phyloP scores from a whole-genome alignment of 2,113 vertebrate genomes.

The Corvus hawaiiensis region DNA sequence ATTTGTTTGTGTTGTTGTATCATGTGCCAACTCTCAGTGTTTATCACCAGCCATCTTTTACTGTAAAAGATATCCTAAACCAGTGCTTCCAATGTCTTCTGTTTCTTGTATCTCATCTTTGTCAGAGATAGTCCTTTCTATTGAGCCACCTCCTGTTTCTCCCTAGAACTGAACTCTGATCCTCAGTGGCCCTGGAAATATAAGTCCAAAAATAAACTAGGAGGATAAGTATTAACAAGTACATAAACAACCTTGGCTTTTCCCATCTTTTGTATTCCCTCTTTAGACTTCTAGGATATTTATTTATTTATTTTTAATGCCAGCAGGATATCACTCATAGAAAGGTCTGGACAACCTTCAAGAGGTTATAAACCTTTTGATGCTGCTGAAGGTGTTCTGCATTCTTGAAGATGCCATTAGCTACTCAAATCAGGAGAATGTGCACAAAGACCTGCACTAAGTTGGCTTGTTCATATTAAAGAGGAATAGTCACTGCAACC shows the following conservation, averaged over 20 bases:
- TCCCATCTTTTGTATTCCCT: neutral
- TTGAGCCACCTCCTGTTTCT: neutral
- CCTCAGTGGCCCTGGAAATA: neutral
- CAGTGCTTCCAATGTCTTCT: neutral
- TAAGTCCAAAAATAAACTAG: neutral
- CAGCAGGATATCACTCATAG: neutral
- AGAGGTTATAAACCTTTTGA: neutral
- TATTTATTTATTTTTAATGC: neutral
- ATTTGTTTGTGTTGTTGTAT: neutral
- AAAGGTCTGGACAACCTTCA: neutral
- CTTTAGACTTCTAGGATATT: neutral
- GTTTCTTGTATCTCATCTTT: neutral
- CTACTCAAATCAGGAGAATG: neutral
- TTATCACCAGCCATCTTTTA: neutral
- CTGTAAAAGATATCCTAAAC: neutral
- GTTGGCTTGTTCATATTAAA: neutral
- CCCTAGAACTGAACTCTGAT: neutral
- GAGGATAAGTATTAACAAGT: neutral
- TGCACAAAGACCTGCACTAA: neutral
- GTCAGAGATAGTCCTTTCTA: neutral
- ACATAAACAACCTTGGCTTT: neutral
- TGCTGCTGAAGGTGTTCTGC: neutral
- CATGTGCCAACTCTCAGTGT: neutral
- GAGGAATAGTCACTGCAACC: neutral
- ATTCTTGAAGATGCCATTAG: neutral